A percentile compares a stretch with the other conserved stretches of the same genome.
Evolutionary conservation across 2,888 invertebrate species (phyloP).

Genomic region (Eristalinus sepulchralis): DNA sequence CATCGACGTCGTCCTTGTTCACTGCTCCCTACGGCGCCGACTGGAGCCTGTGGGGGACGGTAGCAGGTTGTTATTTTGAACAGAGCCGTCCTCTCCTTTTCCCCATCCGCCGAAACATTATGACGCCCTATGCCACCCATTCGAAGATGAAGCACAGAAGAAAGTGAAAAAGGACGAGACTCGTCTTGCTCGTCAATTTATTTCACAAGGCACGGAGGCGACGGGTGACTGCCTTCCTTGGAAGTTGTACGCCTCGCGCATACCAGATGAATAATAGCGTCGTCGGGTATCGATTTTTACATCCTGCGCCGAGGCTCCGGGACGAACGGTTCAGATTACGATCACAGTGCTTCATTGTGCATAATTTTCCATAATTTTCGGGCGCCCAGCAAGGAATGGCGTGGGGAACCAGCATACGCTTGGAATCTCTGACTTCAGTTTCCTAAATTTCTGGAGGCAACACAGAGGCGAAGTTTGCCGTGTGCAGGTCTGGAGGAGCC

Average conservation of each 20-base stretch:
- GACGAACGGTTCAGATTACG: conserved; percentile 6
- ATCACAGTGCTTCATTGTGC: conserved; percentile 14
- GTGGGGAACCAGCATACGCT: not conserved
- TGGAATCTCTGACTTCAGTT: not conserved
- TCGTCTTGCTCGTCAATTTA: not conserved
- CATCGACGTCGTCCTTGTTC: conserved; percentile 2
- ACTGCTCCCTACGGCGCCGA: not conserved
- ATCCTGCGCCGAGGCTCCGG: conserved; percentile 3
- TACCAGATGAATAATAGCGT: conserved; percentile 31
- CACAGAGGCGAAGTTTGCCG: not conserved
- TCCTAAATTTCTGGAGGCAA: not conserved
- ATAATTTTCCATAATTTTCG: conserved; percentile 24
- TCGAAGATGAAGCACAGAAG: conserved; percentile 24
- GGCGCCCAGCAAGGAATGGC: not conserved
- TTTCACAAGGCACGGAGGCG: not conserved
- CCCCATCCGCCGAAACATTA: conserved; percentile 10
- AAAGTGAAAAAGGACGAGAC: conserved; percentile 50
- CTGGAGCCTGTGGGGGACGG: not conserved
- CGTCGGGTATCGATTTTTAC: conserved; percentile 51
- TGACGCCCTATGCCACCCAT: conserved; percentile 26
- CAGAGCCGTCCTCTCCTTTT: not conserved
- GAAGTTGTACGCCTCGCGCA: conserved; percentile 29
- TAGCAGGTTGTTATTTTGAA: not conserved
- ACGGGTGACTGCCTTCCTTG: not conserved
- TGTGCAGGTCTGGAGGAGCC: not conserved